Evolutionary conservation across 23 tunicate species (phyloP).

Genomic region (Trididemnum nubilum): DNA sequence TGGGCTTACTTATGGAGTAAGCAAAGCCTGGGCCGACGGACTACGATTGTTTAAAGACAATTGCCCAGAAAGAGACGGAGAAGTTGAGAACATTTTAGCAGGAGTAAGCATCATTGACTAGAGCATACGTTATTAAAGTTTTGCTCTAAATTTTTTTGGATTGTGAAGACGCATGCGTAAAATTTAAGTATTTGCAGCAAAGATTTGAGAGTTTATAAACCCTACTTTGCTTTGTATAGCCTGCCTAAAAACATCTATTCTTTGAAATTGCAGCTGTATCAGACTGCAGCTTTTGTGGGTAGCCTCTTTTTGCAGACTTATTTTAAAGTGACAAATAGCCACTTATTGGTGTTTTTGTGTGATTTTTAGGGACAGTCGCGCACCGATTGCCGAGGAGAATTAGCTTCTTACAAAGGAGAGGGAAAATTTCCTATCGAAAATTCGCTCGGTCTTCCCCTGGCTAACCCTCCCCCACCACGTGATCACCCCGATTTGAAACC

Average conservation of each 20-base stretch:
- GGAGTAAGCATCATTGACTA: no score
- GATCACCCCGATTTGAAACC: conserved; percentile 43
- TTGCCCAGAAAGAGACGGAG: conserved; percentile 54
- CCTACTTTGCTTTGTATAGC: no score
- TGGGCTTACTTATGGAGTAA: conserved; percentile 85
- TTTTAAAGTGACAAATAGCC: not conserved
- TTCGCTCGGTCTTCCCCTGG: conserved; percentile 66
- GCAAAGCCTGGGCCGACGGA: conserved; percentile 93
- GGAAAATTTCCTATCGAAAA: conserved; percentile 61
- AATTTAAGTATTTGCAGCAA: no score
- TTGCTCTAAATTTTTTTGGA: no score
- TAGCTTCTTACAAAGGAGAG: conserved; percentile 46
- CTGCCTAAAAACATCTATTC: no score
- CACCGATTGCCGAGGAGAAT: conserved; percentile 71
- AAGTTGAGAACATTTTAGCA: not conserved
- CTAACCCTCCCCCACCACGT: conserved; percentile 69
- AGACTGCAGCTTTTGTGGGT: no score
- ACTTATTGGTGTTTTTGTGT: not conserved
- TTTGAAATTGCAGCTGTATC: no score
- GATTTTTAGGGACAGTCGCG: not conserved
- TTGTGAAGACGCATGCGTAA: no score
- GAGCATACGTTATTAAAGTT: no score
- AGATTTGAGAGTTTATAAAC: no score
- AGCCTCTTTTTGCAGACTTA: not conserved
- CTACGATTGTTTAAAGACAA: conserved; percentile 35